phyloP scores from a whole-genome alignment of 1,140 invertebrate species.

The Dysdera silvatica region DNA sequence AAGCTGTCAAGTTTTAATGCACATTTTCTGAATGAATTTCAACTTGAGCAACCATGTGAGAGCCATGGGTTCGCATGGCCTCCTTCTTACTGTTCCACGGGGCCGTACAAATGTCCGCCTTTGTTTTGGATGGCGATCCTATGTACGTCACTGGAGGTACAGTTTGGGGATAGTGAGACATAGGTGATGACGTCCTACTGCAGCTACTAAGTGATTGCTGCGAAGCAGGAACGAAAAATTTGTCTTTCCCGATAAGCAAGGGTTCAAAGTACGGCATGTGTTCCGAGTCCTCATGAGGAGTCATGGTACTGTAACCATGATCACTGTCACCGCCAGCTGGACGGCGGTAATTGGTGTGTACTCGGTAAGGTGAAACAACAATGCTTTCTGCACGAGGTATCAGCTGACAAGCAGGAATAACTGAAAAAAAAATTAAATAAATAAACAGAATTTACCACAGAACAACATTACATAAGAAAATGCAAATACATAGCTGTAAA shows the following conservation, averaged over 20 bases:
- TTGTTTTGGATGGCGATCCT: conserved; percentile 39
- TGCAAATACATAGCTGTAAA: background rate
- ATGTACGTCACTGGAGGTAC: conserved; percentile 38
- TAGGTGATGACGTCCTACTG: conserved; percentile 14
- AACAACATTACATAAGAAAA: too few species aligned
- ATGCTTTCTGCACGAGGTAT: conserved; percentile 44
- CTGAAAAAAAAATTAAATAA: conserved; percentile 26
- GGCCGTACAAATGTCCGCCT: conserved; percentile 35
- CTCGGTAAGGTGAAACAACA: conserved; percentile 76
- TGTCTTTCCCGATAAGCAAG: conserved; percentile 46
- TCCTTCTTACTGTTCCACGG: conserved; percentile 38
- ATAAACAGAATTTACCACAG: too few species aligned
- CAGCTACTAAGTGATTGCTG: conserved; percentile 12
- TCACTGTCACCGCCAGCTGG: conserved; percentile 77
- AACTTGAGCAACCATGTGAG: conserved; percentile 73
- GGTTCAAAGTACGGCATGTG: conserved; percentile 62
- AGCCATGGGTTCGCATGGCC: conserved; percentile 42
- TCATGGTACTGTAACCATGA: conserved; percentile 92
- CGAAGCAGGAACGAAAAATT: conserved; percentile 39
- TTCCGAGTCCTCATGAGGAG: conserved; percentile 78
- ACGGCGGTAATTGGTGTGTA: conserved; percentile 69
- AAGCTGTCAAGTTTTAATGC: too few species aligned
- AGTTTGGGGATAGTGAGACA: conserved; percentile 22
- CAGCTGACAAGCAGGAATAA: conserved; percentile 44
- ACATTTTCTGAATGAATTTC: conserved; percentile 64